Evolutionary conservation across 2,797 vertebrate species (phyloP).

Genomic region (Falco naumanni): DNA sequence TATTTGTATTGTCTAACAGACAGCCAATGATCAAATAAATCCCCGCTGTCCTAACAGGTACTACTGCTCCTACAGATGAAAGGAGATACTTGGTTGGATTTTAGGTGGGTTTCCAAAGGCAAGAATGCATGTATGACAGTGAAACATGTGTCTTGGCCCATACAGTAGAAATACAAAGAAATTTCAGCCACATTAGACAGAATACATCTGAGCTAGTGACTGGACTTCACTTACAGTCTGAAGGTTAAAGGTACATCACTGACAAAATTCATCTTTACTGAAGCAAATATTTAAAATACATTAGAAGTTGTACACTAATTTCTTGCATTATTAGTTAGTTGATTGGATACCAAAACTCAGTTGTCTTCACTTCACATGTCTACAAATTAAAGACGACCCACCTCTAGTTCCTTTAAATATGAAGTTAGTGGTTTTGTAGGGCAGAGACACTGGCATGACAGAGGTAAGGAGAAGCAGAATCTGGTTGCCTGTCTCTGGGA

Average conservation of each 20-base stretch:
- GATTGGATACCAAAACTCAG: neutral
- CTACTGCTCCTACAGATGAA: neutral
- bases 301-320: neutral
- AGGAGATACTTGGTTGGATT: neutral
- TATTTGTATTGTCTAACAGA: neutral
- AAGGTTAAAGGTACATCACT: neutral
- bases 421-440: neutral
- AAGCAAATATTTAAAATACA: neutral
- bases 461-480: neutral
- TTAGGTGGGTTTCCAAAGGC: neutral
- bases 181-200: neutral
- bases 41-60: neutral
- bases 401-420: neutral
- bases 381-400: neutral
- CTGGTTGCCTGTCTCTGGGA: neutral
- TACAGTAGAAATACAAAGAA: neutral
- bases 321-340: neutral
- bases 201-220: neutral
- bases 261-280: neutral
- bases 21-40: neutral
- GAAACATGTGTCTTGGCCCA: neutral
- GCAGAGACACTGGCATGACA: neutral
- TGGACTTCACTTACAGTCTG: neutral
- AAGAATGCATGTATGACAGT: neutral
- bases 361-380: neutral